Base-by-base conservation (phyloP, 2,113 vertebrate species). In the Asarcornis scutulata region DNA sequence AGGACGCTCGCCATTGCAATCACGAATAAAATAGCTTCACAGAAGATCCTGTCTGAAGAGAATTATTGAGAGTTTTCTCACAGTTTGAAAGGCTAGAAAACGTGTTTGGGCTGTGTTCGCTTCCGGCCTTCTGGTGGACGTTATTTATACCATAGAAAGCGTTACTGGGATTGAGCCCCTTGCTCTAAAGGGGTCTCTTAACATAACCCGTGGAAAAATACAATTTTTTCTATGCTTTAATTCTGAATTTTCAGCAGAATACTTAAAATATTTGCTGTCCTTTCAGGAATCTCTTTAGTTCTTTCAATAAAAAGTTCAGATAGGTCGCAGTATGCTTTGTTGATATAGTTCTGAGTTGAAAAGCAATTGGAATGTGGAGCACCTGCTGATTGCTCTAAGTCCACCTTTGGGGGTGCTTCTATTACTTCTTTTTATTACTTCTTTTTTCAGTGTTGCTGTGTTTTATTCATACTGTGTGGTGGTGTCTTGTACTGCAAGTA, bases 161-260 rank as follows among this genome's bases (percentile, higher is more conserved):
- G 11, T 27, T 55, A 55, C 13, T 29, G 36, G 16, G 7, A 11
- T 63, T 17, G 29, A 32, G 13, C 7, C 17, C 29, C 7, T 34
- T 11, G 17, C n/a, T 50, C 11, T 68, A 9, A 48, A 48, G n/a
- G 6, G 11, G 60, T 17, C 12, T 48, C 27, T 29, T 68, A 3
- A 2, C 29, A 8, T 36, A 22, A 11, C 8, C 6, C 21, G 3
- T 59, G 21, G 55, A 31, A 48, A 72, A 12, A 17, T 2, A 0
- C 63, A 7, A 1, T 0, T 6, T 13, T 32, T 72, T 13, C 34
- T 72, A 3, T 4, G 3, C n/a, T 50, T n/a, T 52, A 5, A n/a
- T 8, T 63, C 40, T 25, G 1, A 0, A 62, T 10, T 48, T 50
- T 20, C 21, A 40, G 0, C 29, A 27, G 29, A 58, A 20, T 26